Evolutionary conservation across 1,140 invertebrate genomes (phyloP).

Genomic region (Drosophila bipectinata): DNA sequence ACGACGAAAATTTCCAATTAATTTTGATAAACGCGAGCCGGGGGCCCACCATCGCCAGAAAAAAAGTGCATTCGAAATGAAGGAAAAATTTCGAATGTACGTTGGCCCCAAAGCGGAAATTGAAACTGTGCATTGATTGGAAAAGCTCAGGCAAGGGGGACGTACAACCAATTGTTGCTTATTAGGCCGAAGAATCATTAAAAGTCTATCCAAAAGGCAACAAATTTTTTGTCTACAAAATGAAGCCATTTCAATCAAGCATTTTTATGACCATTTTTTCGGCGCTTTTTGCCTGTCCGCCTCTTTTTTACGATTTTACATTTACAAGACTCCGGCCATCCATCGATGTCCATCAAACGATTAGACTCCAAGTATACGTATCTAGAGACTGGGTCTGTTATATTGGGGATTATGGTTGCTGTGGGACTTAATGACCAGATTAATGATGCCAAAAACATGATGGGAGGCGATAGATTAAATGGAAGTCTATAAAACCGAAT

Average conservation of each 20-base stretch:
- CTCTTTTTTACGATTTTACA: slow-evolving; percentile 60
- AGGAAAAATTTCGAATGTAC: slow-evolving; percentile 31
- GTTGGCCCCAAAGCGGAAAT: slow-evolving; percentile 60
- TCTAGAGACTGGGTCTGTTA: slow-evolving; percentile 18
- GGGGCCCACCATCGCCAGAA: slow-evolving; percentile 6
- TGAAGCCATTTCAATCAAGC: slow-evolving; percentile 64
- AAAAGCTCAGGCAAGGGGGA: neutral
- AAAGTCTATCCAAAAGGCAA: slow-evolving; percentile 52
- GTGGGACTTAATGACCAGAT: slow-evolving; percentile 53
- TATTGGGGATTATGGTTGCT: slow-evolving; percentile 23
- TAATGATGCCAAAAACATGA: slow-evolving; percentile 59
- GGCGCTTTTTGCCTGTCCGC: slow-evolving; percentile 42
- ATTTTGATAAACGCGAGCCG: slow-evolving; percentile 76
- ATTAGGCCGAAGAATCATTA: slow-evolving; percentile 72
- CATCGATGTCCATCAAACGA: slow-evolving; percentile 64
- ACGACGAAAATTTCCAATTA: slow-evolving; percentile 81
- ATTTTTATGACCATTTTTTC: slow-evolving; percentile 58
- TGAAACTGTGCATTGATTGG: slow-evolving; percentile 64
- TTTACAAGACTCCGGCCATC: slow-evolving; percentile 50
- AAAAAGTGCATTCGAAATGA: slow-evolving; percentile 28
- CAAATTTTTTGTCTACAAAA: slow-evolving; percentile 41
- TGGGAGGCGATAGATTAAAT: slow-evolving; percentile 56
- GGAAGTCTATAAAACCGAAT: slow-evolving; percentile 34
- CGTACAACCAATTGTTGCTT: slow-evolving; percentile 72
- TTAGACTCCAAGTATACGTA: slow-evolving; percentile 38